Evolutionary conservation across 2,888 invertebrate genomes (phyloP).

Genomic region (Hydropsyche betteni): DNA sequence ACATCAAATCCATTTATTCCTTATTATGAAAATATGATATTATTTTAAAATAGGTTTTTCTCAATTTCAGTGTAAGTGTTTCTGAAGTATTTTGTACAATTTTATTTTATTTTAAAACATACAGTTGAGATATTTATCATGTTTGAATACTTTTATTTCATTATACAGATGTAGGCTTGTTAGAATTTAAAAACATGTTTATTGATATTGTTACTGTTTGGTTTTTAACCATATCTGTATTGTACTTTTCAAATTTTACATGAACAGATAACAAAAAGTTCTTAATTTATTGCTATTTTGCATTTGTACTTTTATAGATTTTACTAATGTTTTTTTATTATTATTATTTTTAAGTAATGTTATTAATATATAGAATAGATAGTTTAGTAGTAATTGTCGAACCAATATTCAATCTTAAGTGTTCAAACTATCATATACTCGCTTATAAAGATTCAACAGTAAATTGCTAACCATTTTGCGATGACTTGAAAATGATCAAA

Average conservation of each 20-base stretch:
- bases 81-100: too few relatives aligned
- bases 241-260: constrained; percentile 51
- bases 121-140: background rate
- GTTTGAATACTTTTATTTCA: background rate
- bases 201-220: constrained; percentile 43
- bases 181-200: too few relatives aligned
- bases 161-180: background rate
- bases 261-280: constrained; percentile 39
- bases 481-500: too few relatives aligned
- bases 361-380: constrained; percentile 35
- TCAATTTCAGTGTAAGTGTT: too few relatives aligned
- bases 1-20: background rate
- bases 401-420: constrained; percentile 40
- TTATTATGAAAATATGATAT: constrained; percentile 46
- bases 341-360: constrained; percentile 39
- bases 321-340: constrained; percentile 49
- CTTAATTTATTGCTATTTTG: constrained; percentile 35
- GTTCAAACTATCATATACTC: constrained; percentile 20
- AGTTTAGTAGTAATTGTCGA: constrained; percentile 52
- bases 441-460: constrained; percentile 40
- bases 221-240: constrained; percentile 51
- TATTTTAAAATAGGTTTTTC: constrained; percentile 11
- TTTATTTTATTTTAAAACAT: background rate
- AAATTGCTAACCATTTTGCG: too few relatives aligned
- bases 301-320: constrained; percentile 48